Percentiles rank a stretch among this genome's conserved stretches.
phyloP scores from a whole-genome alignment of 2,888 invertebrate genomes.

The Cosmopolites sordidus region DNA sequence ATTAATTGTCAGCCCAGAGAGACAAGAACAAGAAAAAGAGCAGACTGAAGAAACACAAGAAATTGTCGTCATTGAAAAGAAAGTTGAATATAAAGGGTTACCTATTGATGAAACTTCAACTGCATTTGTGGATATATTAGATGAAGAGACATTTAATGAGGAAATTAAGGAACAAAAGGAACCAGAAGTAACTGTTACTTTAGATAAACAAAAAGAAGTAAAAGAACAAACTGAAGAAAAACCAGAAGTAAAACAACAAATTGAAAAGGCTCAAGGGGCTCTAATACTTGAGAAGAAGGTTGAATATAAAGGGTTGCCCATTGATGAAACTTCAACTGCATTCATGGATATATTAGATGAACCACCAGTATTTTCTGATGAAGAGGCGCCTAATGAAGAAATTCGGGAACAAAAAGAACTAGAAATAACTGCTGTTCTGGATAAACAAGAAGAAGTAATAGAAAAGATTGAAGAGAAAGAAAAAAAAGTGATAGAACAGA shows the following conservation, averaged over 20 bases:
- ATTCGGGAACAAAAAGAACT: neutral
- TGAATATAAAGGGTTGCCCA: constrained; percentile 34
- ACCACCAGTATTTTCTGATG: constrained; percentile 38
- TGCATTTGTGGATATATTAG: constrained; percentile 35
- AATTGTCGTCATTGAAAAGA: neutral
- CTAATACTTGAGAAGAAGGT: constrained; percentile 7
- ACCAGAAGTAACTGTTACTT: neutral
- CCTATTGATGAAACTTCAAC: constrained; percentile 32
- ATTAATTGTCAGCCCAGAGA: neutral
- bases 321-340: constrained; percentile 30
- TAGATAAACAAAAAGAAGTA: neutral
- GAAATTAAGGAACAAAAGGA: neutral
- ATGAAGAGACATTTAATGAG: constrained; percentile 31
- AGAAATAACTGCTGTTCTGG: constrained; percentile 26
- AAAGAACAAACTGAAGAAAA: neutral
- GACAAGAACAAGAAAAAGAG: neutral
- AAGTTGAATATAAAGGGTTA: constrained; percentile 32
- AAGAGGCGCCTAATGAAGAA: constrained; percentile 13
- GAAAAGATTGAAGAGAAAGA: constrained; percentile 30
- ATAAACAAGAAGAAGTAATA: constrained; percentile 38
- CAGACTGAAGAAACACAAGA: neutral
- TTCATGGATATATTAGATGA: constrained; percentile 39
- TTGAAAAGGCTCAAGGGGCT: neutral
- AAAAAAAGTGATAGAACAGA: neutral
- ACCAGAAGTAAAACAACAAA: neutral